Percentiles rank a stretch among this genome's conserved stretches.
These are phyloP conservation scores for Remorina albescens DNA, from an alignment of 2,797 vertebrate genomes.

Conservation along the genomic window DNA sequence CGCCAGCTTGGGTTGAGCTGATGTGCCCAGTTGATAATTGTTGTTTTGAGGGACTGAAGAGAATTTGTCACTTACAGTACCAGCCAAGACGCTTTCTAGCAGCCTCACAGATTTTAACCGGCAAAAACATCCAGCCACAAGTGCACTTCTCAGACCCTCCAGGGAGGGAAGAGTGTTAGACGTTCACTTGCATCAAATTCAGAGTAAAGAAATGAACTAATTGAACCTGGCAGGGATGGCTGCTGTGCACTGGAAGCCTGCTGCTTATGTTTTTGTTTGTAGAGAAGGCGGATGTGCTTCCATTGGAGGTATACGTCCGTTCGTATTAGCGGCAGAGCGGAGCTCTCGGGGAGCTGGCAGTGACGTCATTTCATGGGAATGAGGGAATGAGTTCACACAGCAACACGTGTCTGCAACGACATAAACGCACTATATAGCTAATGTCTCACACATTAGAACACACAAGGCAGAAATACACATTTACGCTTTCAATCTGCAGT, in stretches of 20 bases:
- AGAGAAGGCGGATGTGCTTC: conserved; percentile 32
- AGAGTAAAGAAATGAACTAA: conserved; percentile 62
- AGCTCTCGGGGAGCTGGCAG: conserved; percentile 37
- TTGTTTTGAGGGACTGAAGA: conserved; percentile 11
- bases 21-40: conserved; percentile 10
- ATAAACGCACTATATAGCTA: background rate
- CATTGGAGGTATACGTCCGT: conserved; percentile 55
- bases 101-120: conserved; percentile 21
- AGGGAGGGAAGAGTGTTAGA: conserved; percentile 30
- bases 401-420: background rate
- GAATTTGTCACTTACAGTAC: conserved; percentile 32
- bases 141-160: conserved; percentile 7
- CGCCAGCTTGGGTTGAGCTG: conserved; percentile 9
- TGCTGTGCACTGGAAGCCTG: conserved; percentile 49
- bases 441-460: conserved; percentile 10
- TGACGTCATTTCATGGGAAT: conserved; percentile 52
- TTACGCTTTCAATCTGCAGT: background rate
- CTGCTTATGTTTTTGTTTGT: conserved; percentile 50
- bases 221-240: conserved; percentile 68
- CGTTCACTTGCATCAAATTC: conserved; percentile 53
- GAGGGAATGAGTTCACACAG: conserved; percentile 41
- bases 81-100: conserved; percentile 3
- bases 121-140: conserved; percentile 41
- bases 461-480: background rate
- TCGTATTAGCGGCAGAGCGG: conserved; percentile 43